Conservation (phyloP, 2,888 invertebrate species). For the Galerucella pusilla region DNA sequence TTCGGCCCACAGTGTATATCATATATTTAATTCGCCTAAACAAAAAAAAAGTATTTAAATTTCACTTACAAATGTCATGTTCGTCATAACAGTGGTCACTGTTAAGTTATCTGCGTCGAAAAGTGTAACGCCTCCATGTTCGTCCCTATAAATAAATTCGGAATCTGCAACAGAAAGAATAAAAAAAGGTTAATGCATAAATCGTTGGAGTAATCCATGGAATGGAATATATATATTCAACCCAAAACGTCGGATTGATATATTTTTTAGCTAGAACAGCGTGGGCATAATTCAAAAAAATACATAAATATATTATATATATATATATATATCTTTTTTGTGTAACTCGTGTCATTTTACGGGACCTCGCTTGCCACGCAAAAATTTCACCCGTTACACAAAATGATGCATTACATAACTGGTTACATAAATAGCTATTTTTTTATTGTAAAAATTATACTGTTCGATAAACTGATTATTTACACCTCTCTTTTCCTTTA, state of each 20-base stretch:
- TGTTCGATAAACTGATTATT: too few species aligned
- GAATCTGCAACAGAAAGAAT: slow-evolving; percentile 70
- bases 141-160: slow-evolving; percentile 82
- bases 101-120: slow-evolving; percentile 83
- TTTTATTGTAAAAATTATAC: too few species aligned
- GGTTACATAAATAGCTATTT: too few species aligned
- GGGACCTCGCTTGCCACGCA: too few species aligned
- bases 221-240: slow-evolving; percentile 12
- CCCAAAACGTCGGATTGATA: slow-evolving; percentile 11
- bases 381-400: too few species aligned
- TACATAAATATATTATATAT: too few species aligned
- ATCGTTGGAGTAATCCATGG: slow-evolving; percentile 17
- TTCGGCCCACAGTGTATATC: too few species aligned
- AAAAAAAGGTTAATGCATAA: slow-evolving; percentile 12
- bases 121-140: slow-evolving; percentile 81
- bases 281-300: slow-evolving; percentile 16
- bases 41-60: slow-evolving; percentile 7
- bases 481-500: too few species aligned
- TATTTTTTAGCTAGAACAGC: slow-evolving; percentile 14
- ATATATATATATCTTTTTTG: too few species aligned
- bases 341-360: too few species aligned
- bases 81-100: slow-evolving; percentile 79
- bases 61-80: slow-evolving; percentile 83
- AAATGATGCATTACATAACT: too few species aligned
- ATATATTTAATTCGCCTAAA: not conserved